Evolutionary conservation across 2,113 vertebrate species (phyloP), one percentile per base, ranked within the genome.

Genomic region (Otis tarda): DNA sequence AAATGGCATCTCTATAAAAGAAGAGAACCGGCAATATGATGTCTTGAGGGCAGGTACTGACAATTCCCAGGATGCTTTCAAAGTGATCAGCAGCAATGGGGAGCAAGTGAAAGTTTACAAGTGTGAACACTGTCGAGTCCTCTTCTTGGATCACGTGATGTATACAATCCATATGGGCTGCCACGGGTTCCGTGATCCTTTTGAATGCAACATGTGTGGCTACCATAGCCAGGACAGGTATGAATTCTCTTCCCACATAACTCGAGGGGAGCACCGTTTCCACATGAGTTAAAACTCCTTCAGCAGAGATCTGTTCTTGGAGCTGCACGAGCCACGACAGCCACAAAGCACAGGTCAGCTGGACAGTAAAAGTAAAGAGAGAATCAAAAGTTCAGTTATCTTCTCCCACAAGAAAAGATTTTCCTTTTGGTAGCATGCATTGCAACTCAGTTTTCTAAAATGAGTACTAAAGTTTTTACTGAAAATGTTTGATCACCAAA

Each of bases 131-230:
- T 99, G 99, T 97, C 97, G 99, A 65, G 98, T 99, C 81, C 98
- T 99, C 83, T 99, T 99, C 98, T 98, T 99, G 95, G 99, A 99
- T 98, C 99, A 99, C 13, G 99, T 99, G 96, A 99, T 99, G 99
- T 99, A 99, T 86, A 99, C 99, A 45, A 99, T 99, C 94, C 99
- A 99, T 94, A 99, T 99, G 99, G 99, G 99, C 91, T 99, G 99
- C 96, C 99, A 99, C 10, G 99, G 99, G 88, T 99, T 99, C 98
- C 99, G 99, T 4, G 99, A 99, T 94, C 99, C 99, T 88, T 99
- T 99, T 18, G 99, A 99, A 97, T 99, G 99, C 98, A 99, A 99
- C 98, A 98, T 99, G 98, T 99, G 99, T 45, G 99, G 99, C 89
- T 99, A 99, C 96, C 99, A 98, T 70, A 99, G 99, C 96, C 99